Percentiles rank a stretch among this genome's conserved stretches.
phyloP scores from a whole-genome alignment of 2,797 vertebrate species.

The Gadopsis marmoratus region DNA sequence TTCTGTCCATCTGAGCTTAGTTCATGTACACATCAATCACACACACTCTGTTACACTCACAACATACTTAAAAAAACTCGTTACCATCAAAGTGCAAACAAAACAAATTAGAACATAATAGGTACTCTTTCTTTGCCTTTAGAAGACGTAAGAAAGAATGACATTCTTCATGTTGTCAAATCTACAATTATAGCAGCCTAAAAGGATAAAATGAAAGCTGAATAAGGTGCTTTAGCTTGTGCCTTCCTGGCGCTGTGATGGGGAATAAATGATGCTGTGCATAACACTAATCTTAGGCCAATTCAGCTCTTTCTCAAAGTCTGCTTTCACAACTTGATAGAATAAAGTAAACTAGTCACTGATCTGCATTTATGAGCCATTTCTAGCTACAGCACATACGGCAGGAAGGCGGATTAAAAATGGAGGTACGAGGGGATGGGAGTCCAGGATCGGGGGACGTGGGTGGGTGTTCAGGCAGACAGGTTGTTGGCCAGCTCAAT shows the following conservation, averaged over 20 bases:
- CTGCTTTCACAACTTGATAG: slow-evolving; percentile 54
- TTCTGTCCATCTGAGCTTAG: slow-evolving; percentile 81
- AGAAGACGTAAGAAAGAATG: slow-evolving; percentile 81
- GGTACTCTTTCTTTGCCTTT: slow-evolving; percentile 81
- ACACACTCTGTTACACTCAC: slow-evolving; percentile 83
- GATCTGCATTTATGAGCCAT: slow-evolving; percentile 64
- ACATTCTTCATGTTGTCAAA: slow-evolving; percentile 98
- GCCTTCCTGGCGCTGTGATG: slow-evolving; percentile 74
- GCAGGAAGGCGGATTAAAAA: slow-evolving; percentile 72
- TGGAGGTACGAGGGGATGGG: slow-evolving; percentile 38
- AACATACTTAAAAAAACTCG: slow-evolving; percentile 89
- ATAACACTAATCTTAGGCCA: slow-evolving; percentile 68
- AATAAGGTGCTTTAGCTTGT: slow-evolving; percentile 99
- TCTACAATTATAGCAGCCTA: slow-evolving; percentile 99
- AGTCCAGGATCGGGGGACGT: slow-evolving; percentile 49
- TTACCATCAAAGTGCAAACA: slow-evolving; percentile 94
- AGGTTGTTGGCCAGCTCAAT: slow-evolving; percentile 98
- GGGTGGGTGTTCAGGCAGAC: slow-evolving; percentile 82
- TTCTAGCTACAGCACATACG: slow-evolving; percentile 70
- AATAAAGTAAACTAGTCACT: slow-evolving; percentile 62
- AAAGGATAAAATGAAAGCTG: slow-evolving; percentile 88
- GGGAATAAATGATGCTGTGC: slow-evolving; percentile 47
- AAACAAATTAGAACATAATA: slow-evolving; percentile 77
- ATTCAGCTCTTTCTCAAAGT: slow-evolving; percentile 58
- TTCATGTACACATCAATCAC: slow-evolving; percentile 86